phyloP scores from a whole-genome alignment of 2,797 vertebrate species.

The Linurgus olivaceus region DNA sequence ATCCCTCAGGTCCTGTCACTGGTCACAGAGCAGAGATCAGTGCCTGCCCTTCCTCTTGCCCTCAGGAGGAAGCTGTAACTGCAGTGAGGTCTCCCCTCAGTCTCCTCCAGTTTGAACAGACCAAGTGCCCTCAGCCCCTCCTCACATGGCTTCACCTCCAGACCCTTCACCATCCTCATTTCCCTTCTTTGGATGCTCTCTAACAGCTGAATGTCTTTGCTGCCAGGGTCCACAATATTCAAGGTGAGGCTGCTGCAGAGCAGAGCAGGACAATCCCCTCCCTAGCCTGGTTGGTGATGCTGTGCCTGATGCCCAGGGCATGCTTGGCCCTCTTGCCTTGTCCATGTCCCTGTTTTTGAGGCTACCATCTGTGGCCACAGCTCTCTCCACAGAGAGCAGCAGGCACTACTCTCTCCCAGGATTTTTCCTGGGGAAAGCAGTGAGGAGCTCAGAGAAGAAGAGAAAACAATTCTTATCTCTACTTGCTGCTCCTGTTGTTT shows the following conservation, averaged over 20 bases:
- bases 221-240: background rate
- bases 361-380: too few relatives aligned
- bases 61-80: rapidly evolving
- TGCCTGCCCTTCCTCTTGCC: background rate
- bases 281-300: rapidly evolving
- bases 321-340: background rate
- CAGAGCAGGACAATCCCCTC: background rate
- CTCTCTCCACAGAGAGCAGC: too few relatives aligned
- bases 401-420: too few relatives aligned
- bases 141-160: rapidly evolving
- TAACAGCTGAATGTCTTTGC: background rate
- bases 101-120: background rate
- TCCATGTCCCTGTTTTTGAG: background rate
- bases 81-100: background rate
- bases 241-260: background rate
- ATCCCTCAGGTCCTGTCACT: background rate
- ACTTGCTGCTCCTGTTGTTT: too few relatives aligned
- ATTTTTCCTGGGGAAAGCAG: too few relatives aligned
- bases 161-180: rapidly evolving
- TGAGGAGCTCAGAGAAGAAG: too few relatives aligned
- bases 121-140: rapidly evolving
- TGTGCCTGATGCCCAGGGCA: background rate
- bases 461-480: too few relatives aligned
- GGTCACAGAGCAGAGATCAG: background rate
- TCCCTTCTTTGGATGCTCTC: background rate